These are phyloP conservation scores for Heliothis peltigera DNA, from an alignment of 2,888 invertebrate species.

Conservation along the genomic window DNA sequence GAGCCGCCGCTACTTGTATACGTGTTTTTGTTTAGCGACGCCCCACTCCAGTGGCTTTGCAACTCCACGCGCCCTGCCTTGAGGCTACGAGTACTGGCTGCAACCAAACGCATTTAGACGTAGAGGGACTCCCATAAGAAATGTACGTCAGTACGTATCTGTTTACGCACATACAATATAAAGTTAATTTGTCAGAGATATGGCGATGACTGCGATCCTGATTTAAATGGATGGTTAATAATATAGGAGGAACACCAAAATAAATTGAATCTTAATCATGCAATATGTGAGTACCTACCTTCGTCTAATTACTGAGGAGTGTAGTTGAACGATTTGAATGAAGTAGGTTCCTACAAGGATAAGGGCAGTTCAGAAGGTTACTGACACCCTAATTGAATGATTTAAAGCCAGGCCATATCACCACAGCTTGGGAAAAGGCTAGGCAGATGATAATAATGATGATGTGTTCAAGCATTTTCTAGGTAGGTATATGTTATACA, in stretches of 20 bases:
- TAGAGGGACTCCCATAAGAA: not conserved
- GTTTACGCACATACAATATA: not conserved
- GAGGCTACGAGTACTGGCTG: constrained; percentile 78
- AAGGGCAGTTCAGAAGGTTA: too few relatives aligned
- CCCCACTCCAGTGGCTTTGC: constrained; percentile 86
- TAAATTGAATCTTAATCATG: too few relatives aligned
- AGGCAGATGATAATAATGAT: too few relatives aligned
- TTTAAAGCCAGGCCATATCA: too few relatives aligned
- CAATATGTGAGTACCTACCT: too few relatives aligned
- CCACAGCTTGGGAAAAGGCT: too few relatives aligned
- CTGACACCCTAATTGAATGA: too few relatives aligned
- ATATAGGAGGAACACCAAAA: not conserved
- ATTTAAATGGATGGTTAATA: not conserved
- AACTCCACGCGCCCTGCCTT: constrained; percentile 85
- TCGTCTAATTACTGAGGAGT: too few relatives aligned
- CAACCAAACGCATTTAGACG: constrained; percentile 62
- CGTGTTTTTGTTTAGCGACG: constrained; percentile 90
- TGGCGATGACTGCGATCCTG: not conserved
- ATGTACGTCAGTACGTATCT: not conserved
- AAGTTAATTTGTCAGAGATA: not conserved
- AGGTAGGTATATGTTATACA: too few relatives aligned
- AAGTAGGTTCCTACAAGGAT: too few relatives aligned
- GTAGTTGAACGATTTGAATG: too few relatives aligned
- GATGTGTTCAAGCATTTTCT: too few relatives aligned
- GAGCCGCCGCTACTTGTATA: constrained; percentile 81